phyloP scores from a whole-genome alignment of 1,140 invertebrate species.

The Sitobion miscanthi region DNA sequence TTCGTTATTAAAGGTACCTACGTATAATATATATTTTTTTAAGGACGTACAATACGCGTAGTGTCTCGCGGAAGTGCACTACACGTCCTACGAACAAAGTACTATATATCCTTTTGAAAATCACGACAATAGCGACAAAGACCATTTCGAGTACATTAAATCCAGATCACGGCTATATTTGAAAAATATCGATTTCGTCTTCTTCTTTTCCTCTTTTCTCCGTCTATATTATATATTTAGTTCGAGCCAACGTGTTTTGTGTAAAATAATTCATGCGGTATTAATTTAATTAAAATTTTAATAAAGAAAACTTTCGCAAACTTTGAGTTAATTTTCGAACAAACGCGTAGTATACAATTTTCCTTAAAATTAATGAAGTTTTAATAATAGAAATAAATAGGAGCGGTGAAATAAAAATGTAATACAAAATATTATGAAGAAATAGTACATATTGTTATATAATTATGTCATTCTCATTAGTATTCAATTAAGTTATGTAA shows the following conservation, averaged over 20 bases:
- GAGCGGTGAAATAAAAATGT: neutral
- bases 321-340: slow-evolving; percentile 20
- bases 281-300: slow-evolving; percentile 46
- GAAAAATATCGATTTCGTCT: neutral
- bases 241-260: neutral
- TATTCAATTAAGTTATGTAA: neutral
- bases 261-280: slow-evolving; percentile 20
- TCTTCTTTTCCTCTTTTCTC: neutral
- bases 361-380: slow-evolving; percentile 3
- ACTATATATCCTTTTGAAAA: neutral
- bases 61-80: slow-evolving; percentile 6
- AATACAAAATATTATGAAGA: neutral
- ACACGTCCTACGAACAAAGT: neutral
- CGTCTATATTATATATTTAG: neutral
- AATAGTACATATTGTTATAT: slow-evolving; percentile 4
- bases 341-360: slow-evolving; percentile 8
- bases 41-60: neutral
- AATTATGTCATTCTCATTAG: neutral
- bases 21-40: neutral
- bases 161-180: neutral
- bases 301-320: slow-evolving; percentile 40
- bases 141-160: neutral
- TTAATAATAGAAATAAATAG: slow-evolving; percentile 35
- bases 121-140: slow-evolving; percentile 22
- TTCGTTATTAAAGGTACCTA: neutral